These are phyloP conservation scores for Grantiella picta DNA, from an alignment of 2,113 vertebrate species.

Conservation along the genomic window DNA sequence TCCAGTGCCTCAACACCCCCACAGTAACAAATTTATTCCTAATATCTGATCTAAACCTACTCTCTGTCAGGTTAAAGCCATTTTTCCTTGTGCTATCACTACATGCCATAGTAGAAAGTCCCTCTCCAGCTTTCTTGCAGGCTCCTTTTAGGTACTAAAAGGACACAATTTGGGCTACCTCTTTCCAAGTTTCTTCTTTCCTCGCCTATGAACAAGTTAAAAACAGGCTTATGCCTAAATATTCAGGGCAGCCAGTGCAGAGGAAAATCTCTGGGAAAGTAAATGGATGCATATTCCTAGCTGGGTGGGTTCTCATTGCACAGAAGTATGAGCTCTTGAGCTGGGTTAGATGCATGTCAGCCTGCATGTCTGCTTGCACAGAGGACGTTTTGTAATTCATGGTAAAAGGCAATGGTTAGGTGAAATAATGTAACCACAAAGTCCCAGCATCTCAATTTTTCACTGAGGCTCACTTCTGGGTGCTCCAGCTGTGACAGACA, in stretches of 20 bases:
- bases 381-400: not conserved
- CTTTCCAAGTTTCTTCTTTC: not conserved
- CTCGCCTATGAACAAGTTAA: fast-evolving
- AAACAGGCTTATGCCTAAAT: not conserved
- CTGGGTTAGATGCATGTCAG: not conserved
- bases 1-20: not conserved
- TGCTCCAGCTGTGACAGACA: not conserved
- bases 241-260: not conserved
- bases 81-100: not conserved
- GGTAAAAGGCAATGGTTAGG: fast-evolving
- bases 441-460: not conserved
- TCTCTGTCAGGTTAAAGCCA: not conserved
- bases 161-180: no score
- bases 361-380: not conserved
- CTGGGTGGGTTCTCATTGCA: not conserved
- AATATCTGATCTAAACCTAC: not conserved
- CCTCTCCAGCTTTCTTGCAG: not conserved
- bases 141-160: not conserved
- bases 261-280: not conserved
- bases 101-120: not conserved
- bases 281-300: not conserved
- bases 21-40: not conserved
- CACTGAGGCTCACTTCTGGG: not conserved
- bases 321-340: not conserved
- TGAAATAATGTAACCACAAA: not conserved